phyloP scores from a whole-genome alignment of 2,113 vertebrate species.

The Toxotes jaculatrix region DNA sequence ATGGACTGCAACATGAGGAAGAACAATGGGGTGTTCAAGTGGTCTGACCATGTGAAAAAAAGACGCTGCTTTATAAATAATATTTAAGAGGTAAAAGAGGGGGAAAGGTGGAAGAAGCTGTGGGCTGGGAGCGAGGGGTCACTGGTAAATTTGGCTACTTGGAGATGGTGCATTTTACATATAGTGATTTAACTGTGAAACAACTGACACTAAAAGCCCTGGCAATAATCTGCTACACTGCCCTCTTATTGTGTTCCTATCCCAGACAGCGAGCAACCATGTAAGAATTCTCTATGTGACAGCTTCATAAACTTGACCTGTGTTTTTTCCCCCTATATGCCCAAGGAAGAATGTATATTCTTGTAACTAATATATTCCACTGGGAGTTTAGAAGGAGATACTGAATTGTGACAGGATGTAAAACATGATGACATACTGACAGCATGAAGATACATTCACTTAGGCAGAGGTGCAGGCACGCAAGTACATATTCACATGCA shows the following conservation, averaged over 20 bases:
- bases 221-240: neutral
- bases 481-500: too few species aligned
- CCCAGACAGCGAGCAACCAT: neutral
- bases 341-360: neutral
- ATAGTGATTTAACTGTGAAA: neutral
- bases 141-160: neutral
- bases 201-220: neutral
- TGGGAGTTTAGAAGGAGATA: neutral
- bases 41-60: neutral
- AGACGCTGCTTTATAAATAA: neutral
- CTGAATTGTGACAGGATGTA: neutral
- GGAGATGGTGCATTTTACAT: neutral
- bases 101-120: neutral
- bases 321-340: neutral
- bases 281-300: neutral
- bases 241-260: neutral
- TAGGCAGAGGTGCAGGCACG: neutral
- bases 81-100: neutral
- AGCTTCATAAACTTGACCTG: neutral
- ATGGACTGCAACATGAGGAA: neutral
- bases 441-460: conserved; percentile 9
- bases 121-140: neutral
- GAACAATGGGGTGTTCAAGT: neutral
- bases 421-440: conserved; percentile 7
- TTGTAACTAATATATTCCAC: conserved; percentile 1